Base-by-base conservation (phyloP, 2,113 vertebrate genomes). In the Prunella himalayana region DNA sequence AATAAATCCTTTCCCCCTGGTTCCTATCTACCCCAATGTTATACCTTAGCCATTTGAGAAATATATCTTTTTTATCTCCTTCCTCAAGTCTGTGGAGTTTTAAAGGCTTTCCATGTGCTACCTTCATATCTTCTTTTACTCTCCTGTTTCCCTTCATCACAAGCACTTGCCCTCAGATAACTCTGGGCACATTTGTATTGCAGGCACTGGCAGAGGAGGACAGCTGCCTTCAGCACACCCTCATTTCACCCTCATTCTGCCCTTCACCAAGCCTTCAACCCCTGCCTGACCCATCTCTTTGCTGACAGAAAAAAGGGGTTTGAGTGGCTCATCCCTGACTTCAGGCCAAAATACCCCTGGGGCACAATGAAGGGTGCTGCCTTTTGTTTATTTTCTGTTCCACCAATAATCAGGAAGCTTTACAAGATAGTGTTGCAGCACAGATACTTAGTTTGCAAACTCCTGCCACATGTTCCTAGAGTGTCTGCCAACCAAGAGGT, bases 151-250 rank as follows among this genome's bases (percentile, higher is more conserved):
- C 22, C 31, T 68, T 88, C 64, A 47, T 35, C 9, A 13, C 12
- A 41, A 68, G 50, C 4, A 1, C 35, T 86, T 78, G 17, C 37
- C 23, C 44, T 66, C 56, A 42, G 4, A 71, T 28, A 30, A 39
- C 30, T 72, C 16, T 0, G 1, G 18, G 22, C 7, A 13, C 1
- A 0, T 86, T 82, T 45, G 23, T 47, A 7, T 39, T 15, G 21
- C 51, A 56, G 71, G 13, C 1, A 1, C 28, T 35, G 44, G 47
- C 39, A 59, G 41, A 76, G 0, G 9, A 82, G 56, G 33, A 57
- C 30, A 50, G 20, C 47, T 54, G 63, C 45, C 76, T 61, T 72
- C 79, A 70, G 63, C 63, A 22, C 8, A 53, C 37, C 44, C 57
- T 59, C 20, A 2, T 69, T 70, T 86, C 59, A 65, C 27, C n/a